Base-by-base conservation (phyloP, 2,797 vertebrate species). In the Champsocephalus esox region DNA sequence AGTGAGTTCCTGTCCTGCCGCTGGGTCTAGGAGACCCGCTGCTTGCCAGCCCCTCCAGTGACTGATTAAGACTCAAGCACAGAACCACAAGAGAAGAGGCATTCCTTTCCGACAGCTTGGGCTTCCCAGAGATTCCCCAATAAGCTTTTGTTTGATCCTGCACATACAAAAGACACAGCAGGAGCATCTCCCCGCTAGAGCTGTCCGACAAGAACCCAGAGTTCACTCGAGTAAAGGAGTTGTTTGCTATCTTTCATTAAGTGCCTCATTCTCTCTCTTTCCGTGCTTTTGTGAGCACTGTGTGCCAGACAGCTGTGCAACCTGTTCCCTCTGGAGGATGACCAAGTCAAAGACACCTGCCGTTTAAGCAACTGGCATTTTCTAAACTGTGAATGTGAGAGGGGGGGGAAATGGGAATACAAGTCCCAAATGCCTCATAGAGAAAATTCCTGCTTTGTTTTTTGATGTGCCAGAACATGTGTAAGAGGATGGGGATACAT, bases 271-370 rank as follows among this genome's bases (percentile, higher is more conserved):
- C 24, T 63, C 64, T 34, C 48, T 50, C 19, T 32, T 16, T 46
- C 4, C 28, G 48, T 56, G 43, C 66, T 9, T 67, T 55, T 77
- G 70, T 66, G 73, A 60, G 64, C 43, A 21, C n/a, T 67, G 50
- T 79, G 75, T 45, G 66, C 60, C 85, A 84, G 70, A 88, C 89
- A 90, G 88, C 87, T 90, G 89, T 89, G 80, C 81, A 90, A 84
- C 84, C 83, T 89, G 84, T 71, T 83, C 79, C 74, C 72, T 80
- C 86, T 92, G 90, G 85, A 92, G 66, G 71, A 66, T 12, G 80
- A 89, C 86, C 90, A 86, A 90, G 87, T 90, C 88, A 88, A 87
- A 89, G 86, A 88, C 90, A 91, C 91, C 91, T 90, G 89, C 84
- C 51, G 68, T 76, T 85, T 51, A 41, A 74, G 64, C 83, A 76